Evolutionary conservation across 1,140 invertebrate genomes (phyloP).

Genomic region (Phymorhynchus buccinoides): DNA sequence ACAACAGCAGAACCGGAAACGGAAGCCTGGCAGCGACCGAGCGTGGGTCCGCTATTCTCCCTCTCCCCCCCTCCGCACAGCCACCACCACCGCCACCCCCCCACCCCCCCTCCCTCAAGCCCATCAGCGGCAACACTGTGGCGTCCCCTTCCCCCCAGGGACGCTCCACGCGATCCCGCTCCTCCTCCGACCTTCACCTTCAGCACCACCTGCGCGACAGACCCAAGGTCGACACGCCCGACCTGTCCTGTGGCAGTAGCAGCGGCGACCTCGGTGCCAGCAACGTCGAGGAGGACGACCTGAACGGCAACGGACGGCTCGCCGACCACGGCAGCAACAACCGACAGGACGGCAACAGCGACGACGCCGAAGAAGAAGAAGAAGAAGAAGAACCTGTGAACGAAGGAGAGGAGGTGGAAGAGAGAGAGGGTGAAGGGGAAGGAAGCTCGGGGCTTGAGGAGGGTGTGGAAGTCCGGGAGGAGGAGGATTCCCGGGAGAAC

Average conservation of each 20-base stretch:
- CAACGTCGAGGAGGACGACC: background rate
- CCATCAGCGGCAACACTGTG: conserved; percentile 19
- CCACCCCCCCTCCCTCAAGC: background rate
- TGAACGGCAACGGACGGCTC: background rate
- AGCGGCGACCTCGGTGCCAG: background rate
- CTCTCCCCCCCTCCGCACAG: no score
- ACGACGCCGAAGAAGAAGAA: background rate
- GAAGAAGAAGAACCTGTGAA: background rate
- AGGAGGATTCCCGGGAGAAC: background rate
- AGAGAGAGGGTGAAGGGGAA: background rate
- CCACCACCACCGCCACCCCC: background rate
- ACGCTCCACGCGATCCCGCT: conserved; percentile 21
- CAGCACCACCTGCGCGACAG: conserved; percentile 12
- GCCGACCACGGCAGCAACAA: background rate
- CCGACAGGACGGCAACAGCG: background rate
- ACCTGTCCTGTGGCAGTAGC: background rate
- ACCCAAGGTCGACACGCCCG: conserved; percentile 13
- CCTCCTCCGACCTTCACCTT: background rate
- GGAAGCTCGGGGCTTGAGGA: conserved; percentile 16
- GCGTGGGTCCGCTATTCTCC: no score
- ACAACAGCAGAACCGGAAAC: no score
- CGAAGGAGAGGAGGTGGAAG: background rate
- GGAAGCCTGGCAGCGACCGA: background rate
- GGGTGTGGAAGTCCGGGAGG: conserved; percentile 22
- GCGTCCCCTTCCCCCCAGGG: conserved; percentile 12